Evolutionary conservation across 2,113 vertebrate species (phyloP).

Genomic region (Thalassarche chlororhynchos): DNA sequence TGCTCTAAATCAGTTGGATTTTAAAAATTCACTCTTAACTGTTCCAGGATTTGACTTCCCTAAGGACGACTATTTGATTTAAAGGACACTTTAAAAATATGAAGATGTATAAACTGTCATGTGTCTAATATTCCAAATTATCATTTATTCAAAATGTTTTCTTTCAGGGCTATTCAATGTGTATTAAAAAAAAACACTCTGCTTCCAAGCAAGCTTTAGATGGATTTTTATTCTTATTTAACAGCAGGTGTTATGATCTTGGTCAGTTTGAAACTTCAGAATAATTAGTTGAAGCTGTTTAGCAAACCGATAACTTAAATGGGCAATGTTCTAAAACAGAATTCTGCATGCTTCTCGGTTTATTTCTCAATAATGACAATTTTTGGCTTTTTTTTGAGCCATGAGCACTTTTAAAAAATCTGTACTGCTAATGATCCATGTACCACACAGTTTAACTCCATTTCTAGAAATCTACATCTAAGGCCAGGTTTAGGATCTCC

Average conservation of each 20-base stretch:
- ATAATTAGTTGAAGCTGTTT: not conserved
- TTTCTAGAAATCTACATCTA: not conserved
- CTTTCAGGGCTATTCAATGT: not conserved
- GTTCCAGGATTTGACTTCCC: not conserved
- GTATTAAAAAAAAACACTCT: not conserved
- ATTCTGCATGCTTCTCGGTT: not conserved
- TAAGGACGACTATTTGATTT: not conserved
- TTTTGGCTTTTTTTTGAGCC: not conserved
- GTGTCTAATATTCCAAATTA: not conserved
- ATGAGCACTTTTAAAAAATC: not conserved
- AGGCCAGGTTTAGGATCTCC: not conserved
- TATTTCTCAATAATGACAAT: not conserved
- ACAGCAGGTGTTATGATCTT: not conserved
- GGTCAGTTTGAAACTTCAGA: not conserved
- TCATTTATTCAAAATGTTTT: not conserved
- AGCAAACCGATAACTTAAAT: not conserved
- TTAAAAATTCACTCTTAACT: not conserved
- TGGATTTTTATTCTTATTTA: not conserved
- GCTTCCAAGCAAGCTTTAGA: not conserved
- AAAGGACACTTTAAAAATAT: not conserved
- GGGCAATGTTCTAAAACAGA: not conserved
- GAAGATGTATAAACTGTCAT: not conserved
- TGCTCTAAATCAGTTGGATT: not conserved
- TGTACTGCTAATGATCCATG: not conserved
- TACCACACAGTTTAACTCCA: not conserved